Evolutionary conservation across 2,888 invertebrate species (phyloP).

Genomic region (Diachrysia chrysitis): DNA sequence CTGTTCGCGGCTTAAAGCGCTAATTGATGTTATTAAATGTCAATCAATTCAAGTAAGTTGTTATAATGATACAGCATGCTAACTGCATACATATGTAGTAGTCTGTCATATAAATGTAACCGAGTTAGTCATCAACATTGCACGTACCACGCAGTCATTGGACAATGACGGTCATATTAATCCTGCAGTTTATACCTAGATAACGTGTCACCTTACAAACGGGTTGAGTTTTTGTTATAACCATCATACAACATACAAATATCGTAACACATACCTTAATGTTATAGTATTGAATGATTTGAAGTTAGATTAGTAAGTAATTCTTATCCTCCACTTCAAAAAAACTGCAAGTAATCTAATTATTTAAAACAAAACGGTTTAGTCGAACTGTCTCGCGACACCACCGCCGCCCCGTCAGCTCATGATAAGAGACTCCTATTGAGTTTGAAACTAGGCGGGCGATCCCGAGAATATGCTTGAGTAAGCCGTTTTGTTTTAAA

Average conservation of each 20-base stretch:
- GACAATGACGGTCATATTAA: constrained; percentile 37
- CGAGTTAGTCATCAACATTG: constrained; percentile 39
- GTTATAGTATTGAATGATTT: too few relatives aligned
- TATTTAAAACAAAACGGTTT: too few relatives aligned
- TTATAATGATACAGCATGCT: constrained; percentile 34
- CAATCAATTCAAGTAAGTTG: constrained; percentile 29
- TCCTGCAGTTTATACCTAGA: constrained; percentile 15
- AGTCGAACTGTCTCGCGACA: too few relatives aligned
- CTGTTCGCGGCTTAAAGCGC: constrained; percentile 16
- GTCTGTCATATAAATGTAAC: constrained; percentile 35
- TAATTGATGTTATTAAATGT: constrained; percentile 46
- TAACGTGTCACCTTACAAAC: constrained; percentile 17
- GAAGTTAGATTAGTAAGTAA: too few relatives aligned
- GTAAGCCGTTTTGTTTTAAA: too few relatives aligned
- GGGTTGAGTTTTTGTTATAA: too few relatives aligned
- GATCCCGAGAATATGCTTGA: too few relatives aligned
- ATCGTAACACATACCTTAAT: neutral
- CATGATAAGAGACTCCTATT: too few relatives aligned
- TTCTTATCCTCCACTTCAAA: too few relatives aligned
- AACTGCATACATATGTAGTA: constrained; percentile 34
- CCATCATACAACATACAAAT: neutral
- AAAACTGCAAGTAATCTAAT: too few relatives aligned
- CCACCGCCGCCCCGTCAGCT: too few relatives aligned
- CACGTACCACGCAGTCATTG: constrained; percentile 30
- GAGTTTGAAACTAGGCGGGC: too few relatives aligned